A percentile compares a stretch with the other conserved stretches of the same genome.
These are phyloP conservation scores for Gari tellinella DNA, from an alignment of 2,888 invertebrate genomes.

Conservation along the genomic window DNA sequence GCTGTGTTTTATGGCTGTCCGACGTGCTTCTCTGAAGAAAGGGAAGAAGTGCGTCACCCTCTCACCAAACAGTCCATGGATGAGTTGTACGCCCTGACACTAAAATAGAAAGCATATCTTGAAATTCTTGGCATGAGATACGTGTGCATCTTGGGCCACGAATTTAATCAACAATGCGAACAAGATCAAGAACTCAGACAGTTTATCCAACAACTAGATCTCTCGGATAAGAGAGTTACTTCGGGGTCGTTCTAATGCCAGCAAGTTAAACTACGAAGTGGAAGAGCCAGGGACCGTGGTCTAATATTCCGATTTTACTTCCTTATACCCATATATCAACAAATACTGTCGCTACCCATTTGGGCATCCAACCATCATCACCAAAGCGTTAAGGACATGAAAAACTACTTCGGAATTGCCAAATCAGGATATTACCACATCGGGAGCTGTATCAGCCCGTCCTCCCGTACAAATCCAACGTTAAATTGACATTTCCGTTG, in stretches of 20 bases:
- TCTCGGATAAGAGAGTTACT: conserved; percentile 36
- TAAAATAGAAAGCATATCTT: conserved; percentile 7
- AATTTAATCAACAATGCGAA: conserved; percentile 12
- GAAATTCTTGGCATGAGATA: conserved; percentile 17
- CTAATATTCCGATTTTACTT: conserved; percentile 61
- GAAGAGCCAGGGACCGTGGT: conserved; percentile 48
- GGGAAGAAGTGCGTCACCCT: conserved; percentile 11
- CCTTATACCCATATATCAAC: conserved; percentile 60
- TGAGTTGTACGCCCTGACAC: conserved; percentile 16
- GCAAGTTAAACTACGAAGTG: conserved; percentile 60
- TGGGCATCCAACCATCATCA: conserved; percentile 63
- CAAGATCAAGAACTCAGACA: neutral
- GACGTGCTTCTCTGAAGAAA: conserved; percentile 12
- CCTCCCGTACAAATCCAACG: conserved; percentile 71
- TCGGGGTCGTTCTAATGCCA: conserved; percentile 69
- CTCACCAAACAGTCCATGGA: conserved; percentile 28
- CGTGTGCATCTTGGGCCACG: conserved; percentile 39
- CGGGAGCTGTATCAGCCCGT: conserved; percentile 75
- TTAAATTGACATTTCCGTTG: conserved; percentile 78
- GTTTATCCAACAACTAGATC: conserved; percentile 6
- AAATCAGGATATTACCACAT: conserved; percentile 69
- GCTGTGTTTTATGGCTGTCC: conserved; percentile 32
- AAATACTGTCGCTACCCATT: conserved; percentile 66
- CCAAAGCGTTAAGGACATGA: conserved; percentile 38
- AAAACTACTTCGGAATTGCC: conserved; percentile 67